Conservation (phyloP, 2,888 invertebrate genomes). For the Idaea dimidiata region DNA sequence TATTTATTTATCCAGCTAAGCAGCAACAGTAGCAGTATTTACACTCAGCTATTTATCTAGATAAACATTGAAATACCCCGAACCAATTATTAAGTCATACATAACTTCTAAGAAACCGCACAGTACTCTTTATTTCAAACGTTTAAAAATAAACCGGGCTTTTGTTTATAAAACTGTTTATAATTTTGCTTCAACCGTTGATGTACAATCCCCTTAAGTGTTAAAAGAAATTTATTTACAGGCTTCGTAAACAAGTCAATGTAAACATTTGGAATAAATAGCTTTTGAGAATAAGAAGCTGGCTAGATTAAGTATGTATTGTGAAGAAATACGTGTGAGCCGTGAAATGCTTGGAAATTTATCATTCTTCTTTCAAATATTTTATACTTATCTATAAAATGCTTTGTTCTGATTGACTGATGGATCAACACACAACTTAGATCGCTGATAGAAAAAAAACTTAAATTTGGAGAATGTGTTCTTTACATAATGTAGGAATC, state of each 20-base stretch:
- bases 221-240: slow-evolving; percentile 15
- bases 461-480: too few relatives aligned
- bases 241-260: slow-evolving; percentile 21
- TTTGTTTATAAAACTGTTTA: slow-evolving; percentile 18
- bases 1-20: background rate
- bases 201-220: slow-evolving; percentile 24
- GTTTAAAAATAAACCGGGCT: slow-evolving; percentile 2
- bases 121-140: background rate
- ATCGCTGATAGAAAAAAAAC: too few relatives aligned
- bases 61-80: background rate
- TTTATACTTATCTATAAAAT: background rate
- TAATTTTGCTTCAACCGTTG: slow-evolving; percentile 18
- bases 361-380: background rate
- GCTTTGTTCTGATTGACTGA: too few relatives aligned
- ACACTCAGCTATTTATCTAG: background rate
- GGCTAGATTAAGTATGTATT: background rate
- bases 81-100: background rate
- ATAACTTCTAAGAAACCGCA: background rate
- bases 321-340: background rate
- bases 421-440: too few relatives aligned
- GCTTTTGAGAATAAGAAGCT: background rate
- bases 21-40: background rate
- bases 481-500: too few relatives aligned
- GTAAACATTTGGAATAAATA: slow-evolving; percentile 19
- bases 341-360: background rate